A percentile compares a stretch with the other conserved stretches of the same genome.
Conservation (phyloP, 1,140 invertebrate species). For the Diabrotica undecimpunctata region DNA sequence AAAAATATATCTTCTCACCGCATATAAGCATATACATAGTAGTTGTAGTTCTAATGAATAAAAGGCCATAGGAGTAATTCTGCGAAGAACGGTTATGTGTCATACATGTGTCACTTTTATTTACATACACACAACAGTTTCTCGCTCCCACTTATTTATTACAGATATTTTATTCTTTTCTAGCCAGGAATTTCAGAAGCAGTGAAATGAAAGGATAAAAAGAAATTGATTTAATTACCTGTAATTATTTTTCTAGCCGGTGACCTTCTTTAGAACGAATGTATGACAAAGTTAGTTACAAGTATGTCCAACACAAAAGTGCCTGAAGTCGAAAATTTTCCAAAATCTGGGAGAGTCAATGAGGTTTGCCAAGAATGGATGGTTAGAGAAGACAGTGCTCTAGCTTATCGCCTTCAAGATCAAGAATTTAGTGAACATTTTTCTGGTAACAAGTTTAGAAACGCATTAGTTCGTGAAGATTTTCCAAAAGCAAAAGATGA, state of each 20-base stretch:
- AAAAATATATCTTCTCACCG: no score
- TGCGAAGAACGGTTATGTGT: not conserved
- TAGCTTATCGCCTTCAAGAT: conserved; percentile 85
- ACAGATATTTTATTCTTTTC: conserved; percentile 6
- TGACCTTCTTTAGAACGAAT: conserved; percentile 5
- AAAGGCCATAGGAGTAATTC: not conserved
- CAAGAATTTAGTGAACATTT: conserved; percentile 87
- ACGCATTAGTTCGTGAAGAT: conserved; percentile 85
- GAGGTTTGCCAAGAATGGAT: conserved; percentile 79
- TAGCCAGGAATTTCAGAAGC: not conserved
- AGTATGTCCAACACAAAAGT: conserved; percentile 36
- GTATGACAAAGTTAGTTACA: conserved; percentile 5
- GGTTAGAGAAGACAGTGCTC: conserved; percentile 84
- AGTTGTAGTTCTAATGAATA: no score
- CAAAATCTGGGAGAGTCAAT: conserved; percentile 40
- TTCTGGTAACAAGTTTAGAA: conserved; percentile 78
- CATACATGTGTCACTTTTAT: conserved; percentile 11
- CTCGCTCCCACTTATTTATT: not conserved
- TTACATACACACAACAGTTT: not conserved
- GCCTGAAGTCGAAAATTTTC: conserved; percentile 31
- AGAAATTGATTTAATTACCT: conserved; percentile 3
- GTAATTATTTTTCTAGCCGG: not conserved
- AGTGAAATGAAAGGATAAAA: not conserved
- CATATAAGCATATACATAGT: no score
- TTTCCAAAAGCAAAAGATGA: conserved; percentile 79